phyloP scores from a whole-genome alignment of 1,140 invertebrate genomes.

The Orussus abietinus region DNA sequence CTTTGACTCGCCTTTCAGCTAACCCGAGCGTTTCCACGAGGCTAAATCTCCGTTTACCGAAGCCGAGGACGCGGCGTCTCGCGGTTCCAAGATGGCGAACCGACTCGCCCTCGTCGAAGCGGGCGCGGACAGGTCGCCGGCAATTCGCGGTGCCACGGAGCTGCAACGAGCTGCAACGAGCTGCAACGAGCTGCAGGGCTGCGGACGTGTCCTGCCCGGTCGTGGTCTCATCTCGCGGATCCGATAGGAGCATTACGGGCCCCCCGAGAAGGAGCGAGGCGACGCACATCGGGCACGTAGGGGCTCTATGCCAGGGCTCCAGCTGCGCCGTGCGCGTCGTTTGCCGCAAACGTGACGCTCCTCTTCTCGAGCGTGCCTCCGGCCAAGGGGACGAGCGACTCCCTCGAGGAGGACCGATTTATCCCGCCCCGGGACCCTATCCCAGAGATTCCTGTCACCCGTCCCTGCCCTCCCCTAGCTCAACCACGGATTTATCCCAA shows the following conservation, averaged over 20 bases:
- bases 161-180: too few species aligned
- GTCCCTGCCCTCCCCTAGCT: not conserved
- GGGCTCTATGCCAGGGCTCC: slow-evolving; percentile 37
- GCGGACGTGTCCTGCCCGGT: slow-evolving; percentile 31
- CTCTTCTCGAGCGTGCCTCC: slow-evolving; percentile 8
- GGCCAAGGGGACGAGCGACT: slow-evolving; percentile 17
- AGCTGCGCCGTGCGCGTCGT: slow-evolving; percentile 45
- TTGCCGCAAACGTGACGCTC: slow-evolving; percentile 44
- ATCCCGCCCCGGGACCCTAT: not conserved
- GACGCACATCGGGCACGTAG: slow-evolving; percentile 34
- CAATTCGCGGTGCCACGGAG: too few species aligned
- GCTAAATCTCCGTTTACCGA: too few species aligned
- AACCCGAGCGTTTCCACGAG: too few species aligned
- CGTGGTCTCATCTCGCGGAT: slow-evolving; percentile 24
- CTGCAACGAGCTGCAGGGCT: slow-evolving; percentile 27
- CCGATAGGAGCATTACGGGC: slow-evolving; percentile 30
- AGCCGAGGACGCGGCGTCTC: too few species aligned
- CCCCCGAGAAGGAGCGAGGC: slow-evolving; percentile 3
- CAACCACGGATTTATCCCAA: not conserved
- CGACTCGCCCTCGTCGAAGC: too few species aligned
- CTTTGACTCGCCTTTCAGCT: too few species aligned
- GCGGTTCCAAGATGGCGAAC: too few species aligned
- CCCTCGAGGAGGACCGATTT: slow-evolving; percentile 32
- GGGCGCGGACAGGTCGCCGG: too few species aligned
- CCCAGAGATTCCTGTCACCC: not conserved